Evolutionary conservation across 1,140 invertebrate species (phyloP).

Genomic region (Ridgeia piscesae): DNA sequence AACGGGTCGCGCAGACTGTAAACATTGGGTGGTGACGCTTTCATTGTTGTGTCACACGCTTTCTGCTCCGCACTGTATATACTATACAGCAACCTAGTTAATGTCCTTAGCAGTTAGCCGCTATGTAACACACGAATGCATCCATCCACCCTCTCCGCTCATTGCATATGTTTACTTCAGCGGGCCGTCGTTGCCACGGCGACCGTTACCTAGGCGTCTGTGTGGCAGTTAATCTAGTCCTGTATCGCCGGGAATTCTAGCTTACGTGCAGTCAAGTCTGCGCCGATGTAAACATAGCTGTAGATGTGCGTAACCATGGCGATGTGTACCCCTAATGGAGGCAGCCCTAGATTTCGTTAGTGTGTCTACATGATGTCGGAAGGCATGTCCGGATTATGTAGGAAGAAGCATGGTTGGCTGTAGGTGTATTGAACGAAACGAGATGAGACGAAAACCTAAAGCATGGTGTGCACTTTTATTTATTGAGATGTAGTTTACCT

Average conservation of each 20-base stretch:
- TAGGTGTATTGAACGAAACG: not conserved
- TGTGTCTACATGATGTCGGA: not conserved
- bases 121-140: not conserved
- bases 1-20: not conserved
- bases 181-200: not conserved
- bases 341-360: not conserved
- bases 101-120: not conserved
- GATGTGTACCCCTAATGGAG: not conserved
- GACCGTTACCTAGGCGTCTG: not conserved
- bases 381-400: not conserved
- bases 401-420: not conserved
- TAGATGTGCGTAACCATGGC: not conserved
- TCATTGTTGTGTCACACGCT: not conserved
- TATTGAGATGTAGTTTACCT: not conserved
- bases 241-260: not conserved
- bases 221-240: not conserved
- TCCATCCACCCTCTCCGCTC: not conserved
- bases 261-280: not conserved
- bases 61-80: not conserved
- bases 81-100: not conserved
- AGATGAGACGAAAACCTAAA: not conserved
- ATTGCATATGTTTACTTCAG: not conserved
- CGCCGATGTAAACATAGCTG: not conserved
- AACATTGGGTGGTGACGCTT: not conserved
- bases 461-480: not conserved